These are phyloP conservation scores for Brachylomia viminalis DNA, from an alignment of 2,888 invertebrate genomes.

Conservation along the genomic window DNA sequence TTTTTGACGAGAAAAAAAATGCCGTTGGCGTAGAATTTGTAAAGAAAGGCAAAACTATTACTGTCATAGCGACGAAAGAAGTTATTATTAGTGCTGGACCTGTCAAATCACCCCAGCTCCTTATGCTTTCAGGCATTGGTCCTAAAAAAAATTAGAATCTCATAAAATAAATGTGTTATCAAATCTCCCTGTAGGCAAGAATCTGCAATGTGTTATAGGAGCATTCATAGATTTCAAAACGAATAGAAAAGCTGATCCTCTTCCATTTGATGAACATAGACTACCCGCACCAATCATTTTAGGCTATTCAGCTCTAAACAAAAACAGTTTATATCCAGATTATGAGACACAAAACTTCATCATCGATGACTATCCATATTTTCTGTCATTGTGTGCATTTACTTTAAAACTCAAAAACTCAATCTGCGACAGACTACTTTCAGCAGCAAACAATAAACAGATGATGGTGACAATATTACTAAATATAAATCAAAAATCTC, in stretches of 20 bases:
- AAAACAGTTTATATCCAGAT: not conserved
- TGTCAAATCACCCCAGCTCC: constrained; percentile 73
- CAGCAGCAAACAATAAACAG: constrained; percentile 7
- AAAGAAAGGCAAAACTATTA: constrained; percentile 33
- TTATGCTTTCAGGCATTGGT: constrained; percentile 79
- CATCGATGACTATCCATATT: constrained; percentile 13
- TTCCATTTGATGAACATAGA: constrained; percentile 35
- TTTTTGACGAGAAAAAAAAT: constrained; percentile 66
- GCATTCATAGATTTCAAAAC: constrained; percentile 37
- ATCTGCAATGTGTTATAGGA: constrained; percentile 74
- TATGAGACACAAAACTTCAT: constrained; percentile 21
- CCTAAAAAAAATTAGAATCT: constrained; percentile 71
- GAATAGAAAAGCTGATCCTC: constrained; percentile 2
- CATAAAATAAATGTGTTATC: constrained; percentile 69
- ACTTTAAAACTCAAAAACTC: constrained; percentile 24
- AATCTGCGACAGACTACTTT: constrained; percentile 20
- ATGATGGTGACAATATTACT: constrained; percentile 23
- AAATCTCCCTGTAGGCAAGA: constrained; percentile 76
- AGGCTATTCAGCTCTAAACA: constrained; percentile 28
- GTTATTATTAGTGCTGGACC: constrained; percentile 75
- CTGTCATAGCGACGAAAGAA: constrained; percentile 69
- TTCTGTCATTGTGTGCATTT: constrained; percentile 23
- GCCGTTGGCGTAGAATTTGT: constrained; percentile 65
- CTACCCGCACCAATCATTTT: constrained; percentile 33
- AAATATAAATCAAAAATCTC: constrained; percentile 27